Evolutionary conservation across 2,888 invertebrate genomes (phyloP), one percentile per base, ranked within the genome.

Genomic region (Pristionchus mayeri): DNA sequence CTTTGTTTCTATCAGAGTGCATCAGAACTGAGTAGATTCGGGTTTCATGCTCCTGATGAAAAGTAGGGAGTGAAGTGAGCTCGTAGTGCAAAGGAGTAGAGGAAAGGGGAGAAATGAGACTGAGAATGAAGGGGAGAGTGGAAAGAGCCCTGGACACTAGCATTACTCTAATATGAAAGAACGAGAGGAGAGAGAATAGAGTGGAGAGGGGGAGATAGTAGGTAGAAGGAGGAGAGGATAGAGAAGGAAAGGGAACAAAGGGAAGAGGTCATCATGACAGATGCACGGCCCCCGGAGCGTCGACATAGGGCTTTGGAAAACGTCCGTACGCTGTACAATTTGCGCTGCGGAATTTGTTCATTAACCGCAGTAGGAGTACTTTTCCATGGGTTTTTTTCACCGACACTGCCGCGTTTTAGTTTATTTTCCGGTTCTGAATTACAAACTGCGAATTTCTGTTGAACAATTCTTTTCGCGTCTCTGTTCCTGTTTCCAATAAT

Each of bases 81-180:
- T 44, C 7, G 34, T 11, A 85, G 54, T 81, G 85, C 85, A 85
- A 71, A 24, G 75, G 50, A 67, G 30, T 71, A 21, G 34, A 71
- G 34, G 21, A 24, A 48, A 60, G 80, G 50, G 27, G 60, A n/a
- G 48, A 27, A 85, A 60, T 71, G 78, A 75, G 48, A 40, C n/a
- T 48, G 34, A 86, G 84, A 86, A 85, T 57, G 44, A 57, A 50
- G 85, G 82, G 30, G 79, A 67, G 54, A 84, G 54, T 21, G 78
- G 85, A 83, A 87, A 80, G 85, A 80, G 83, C 78, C 85, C 63
- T 84, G 86, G 86, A 34, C 37, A 52, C 71, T 76, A 79, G 79
- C 63, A 67, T 76, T n/a, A 67, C 75, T 84, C 75, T 54, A 76
- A 84, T 86, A 84, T 78, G 60, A 75, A 71, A 80, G 63, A 37